A percentile compares a stretch with the other conserved stretches of the same genome.
These are phyloP conservation scores for Malurus splendens DNA, from an alignment of 2,797 vertebrate genomes.

Conservation along the genomic window DNA sequence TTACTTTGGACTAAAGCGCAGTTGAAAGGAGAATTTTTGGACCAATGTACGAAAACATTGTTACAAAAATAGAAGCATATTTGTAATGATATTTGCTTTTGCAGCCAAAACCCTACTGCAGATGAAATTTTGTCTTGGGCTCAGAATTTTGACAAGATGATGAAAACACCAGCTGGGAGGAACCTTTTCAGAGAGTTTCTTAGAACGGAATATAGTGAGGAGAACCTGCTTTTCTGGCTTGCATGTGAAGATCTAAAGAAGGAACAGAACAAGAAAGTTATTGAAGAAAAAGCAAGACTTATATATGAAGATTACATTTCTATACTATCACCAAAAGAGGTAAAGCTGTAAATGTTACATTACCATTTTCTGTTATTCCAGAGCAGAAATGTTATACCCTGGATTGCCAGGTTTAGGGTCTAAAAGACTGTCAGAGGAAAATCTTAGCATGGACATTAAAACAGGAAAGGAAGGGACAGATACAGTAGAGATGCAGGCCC, in stretches of 20 bases:
- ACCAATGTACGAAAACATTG: constrained; percentile 8
- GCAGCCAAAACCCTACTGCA: constrained; percentile 80
- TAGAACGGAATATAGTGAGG: constrained; percentile 95
- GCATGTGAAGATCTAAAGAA: constrained; percentile 95
- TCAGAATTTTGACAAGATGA: constrained; percentile 97
- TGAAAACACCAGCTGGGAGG: constrained; percentile 89
- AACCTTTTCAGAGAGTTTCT: constrained; percentile 94
- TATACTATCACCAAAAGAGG: constrained; percentile 98
- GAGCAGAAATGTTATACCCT: not conserved
- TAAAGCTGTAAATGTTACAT: constrained; percentile 50
- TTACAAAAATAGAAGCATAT: constrained; percentile 35
- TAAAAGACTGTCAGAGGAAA: not conserved
- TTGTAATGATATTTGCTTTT: constrained; percentile 51
- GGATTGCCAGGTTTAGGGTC: not conserved
- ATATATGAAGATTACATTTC: constrained; percentile 99
- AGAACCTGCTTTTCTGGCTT: constrained; percentile 98
- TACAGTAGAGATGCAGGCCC: not conserved
- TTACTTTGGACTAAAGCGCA: not conserved
- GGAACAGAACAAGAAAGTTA: constrained; percentile 81
- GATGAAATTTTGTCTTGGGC: constrained; percentile 95
- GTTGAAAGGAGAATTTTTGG: constrained; percentile 10
- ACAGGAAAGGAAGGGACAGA: not conserved
- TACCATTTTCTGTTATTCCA: not conserved
- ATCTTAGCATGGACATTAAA: not conserved
- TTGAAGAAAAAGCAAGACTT: constrained; percentile 91